Conservation (phyloP, 1,140 invertebrate genomes). For the Cotesia chilonis region DNA sequence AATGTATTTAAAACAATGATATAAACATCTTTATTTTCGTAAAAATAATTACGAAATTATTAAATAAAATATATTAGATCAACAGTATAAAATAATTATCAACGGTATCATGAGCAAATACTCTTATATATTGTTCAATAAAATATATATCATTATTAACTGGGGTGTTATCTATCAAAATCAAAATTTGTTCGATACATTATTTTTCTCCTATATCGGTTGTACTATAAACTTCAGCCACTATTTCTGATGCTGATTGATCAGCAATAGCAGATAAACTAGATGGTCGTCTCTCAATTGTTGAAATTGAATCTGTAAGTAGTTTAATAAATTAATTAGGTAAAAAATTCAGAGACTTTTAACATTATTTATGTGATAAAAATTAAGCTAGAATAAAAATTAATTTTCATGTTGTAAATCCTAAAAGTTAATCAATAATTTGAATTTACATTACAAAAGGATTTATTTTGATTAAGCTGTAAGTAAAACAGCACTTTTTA, state of each 20-base stretch:
- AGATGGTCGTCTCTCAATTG: slow-evolving; percentile 49
- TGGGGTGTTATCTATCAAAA: background rate
- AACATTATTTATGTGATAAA: background rate
- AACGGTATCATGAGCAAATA: too few relatives aligned
- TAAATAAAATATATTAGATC: too few relatives aligned
- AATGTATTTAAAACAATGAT: background rate
- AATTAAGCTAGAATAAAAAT: too few relatives aligned
- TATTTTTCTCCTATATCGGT: background rate
- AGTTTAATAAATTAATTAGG: slow-evolving; percentile 12
- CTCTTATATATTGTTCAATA: too few relatives aligned
- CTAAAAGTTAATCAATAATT: too few relatives aligned
- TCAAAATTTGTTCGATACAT: background rate
- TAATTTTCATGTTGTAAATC: too few relatives aligned
- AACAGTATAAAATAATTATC: too few relatives aligned
- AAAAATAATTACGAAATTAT: too few relatives aligned
- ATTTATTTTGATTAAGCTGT: too few relatives aligned
- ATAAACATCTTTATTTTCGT: slow-evolving; percentile 13
- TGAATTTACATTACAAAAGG: too few relatives aligned
- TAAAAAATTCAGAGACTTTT: background rate
- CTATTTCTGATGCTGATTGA: slow-evolving; percentile 44
- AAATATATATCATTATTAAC: too few relatives aligned
- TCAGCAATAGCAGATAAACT: slow-evolving; percentile 51
- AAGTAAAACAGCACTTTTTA: too few relatives aligned
- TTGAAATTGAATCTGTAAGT: slow-evolving; percentile 47
- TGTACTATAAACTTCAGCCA: slow-evolving; percentile 19